Evolutionary conservation across 2,113 vertebrate species (phyloP).

Genomic region (Cebus imitator): DNA sequence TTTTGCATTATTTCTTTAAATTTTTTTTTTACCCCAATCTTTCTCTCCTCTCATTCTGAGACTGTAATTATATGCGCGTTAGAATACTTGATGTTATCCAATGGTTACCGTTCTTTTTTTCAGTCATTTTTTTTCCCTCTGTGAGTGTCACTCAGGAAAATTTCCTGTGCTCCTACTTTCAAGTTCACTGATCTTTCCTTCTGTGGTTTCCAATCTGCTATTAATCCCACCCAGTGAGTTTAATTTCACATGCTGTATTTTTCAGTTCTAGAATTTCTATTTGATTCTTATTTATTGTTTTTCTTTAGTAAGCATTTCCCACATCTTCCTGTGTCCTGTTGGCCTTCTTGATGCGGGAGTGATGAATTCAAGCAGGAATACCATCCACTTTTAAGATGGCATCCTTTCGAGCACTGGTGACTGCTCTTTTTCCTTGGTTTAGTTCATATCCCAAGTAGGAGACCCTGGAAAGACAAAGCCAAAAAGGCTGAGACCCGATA

Average conservation of each 20-base stretch:
- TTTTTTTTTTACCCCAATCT: background rate
- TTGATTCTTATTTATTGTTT: background rate
- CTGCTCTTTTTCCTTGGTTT: no score
- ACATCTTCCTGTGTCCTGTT: no score
- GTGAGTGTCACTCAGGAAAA: background rate
- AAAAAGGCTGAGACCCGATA: no score
- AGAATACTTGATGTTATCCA: background rate
- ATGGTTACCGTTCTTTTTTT: background rate
- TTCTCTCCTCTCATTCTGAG: background rate
- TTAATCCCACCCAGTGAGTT: background rate
- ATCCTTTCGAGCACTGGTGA: no score
- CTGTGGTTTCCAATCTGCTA: background rate
- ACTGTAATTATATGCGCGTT: background rate
- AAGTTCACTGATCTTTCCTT: background rate
- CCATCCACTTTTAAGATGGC: no score
- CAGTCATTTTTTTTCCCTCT: background rate
- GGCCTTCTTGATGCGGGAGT: no score
- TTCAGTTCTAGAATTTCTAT: background rate
- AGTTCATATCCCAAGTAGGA: no score
- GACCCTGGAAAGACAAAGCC: no score
- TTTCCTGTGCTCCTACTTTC: background rate
- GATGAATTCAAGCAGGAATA: no score
- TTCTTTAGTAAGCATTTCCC: background rate
- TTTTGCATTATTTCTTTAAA: background rate
- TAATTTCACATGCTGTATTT: background rate